Base-by-base conservation (phyloP, 2,888 invertebrate species). In the Caenorhabditis sp. region DNA sequence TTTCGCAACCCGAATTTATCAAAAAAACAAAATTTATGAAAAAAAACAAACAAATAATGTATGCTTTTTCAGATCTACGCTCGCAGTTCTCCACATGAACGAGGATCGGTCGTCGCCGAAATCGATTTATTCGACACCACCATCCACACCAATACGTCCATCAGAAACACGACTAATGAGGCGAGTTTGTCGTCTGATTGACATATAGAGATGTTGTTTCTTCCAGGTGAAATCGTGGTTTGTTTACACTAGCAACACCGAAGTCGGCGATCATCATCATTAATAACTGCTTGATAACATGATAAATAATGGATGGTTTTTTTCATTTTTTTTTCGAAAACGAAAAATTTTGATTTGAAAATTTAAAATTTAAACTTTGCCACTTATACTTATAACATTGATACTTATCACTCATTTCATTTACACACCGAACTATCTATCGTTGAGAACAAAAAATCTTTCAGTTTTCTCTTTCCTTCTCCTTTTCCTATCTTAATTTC, bases 181-280 rank as follows among this genome's bases (percentile, higher is more conserved):
- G 79, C 71, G 55, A 44, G n/a, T 55, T 26, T 15, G 24, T 8
- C n/a, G 22, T 20, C 24, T 70, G 61, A 51, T 28, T 74, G 74
- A 65, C 65, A 74, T n/a, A 40, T 74, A 40, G 32, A n/a, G n/a
- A n/a, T n/a, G n/a, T n/a, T 56, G 50, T 40, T 13, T 53, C 6
- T 80, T 72, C 6, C 72, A 80, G 79, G 79, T 80, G 26, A 80
- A 72, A 72, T 67, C 80, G 55, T 80, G 80, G 80, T 80, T 80
- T 72, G 72, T 72, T 61, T 80, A 80, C 68, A 72, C 65, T 15
- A 68, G 72, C 61, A 80, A 80, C 56, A 80, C 80, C 24, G 80
- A 80, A 64, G 60, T 65, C 53, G 80, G 68, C 28, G 77, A 77
- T 20, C 77, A 77, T 18, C 69, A 69, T 18, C 51, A 68, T 24